Base-by-base conservation (phyloP, 1,140 invertebrate genomes). In the Solenopsis invicta region DNA sequence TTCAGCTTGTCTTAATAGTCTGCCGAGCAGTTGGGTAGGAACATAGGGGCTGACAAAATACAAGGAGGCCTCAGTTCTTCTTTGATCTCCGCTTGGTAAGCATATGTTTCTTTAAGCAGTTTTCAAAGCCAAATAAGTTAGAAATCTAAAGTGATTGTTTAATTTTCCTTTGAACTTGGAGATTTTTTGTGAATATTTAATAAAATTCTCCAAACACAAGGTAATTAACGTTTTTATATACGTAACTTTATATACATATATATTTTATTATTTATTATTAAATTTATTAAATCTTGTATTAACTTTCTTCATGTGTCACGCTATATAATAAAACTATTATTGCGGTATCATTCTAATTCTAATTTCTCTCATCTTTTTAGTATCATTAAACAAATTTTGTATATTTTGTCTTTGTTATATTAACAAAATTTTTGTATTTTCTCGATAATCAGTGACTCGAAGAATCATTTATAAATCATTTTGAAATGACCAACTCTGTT, bases 41-140 rank as follows among this genome's bases (percentile, higher is more conserved):
- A 50, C n/a, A 18, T 61, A 75, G 37, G 37, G 64, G n/a, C 45
- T 64, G 10, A 56, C 50, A 24, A 29, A 29, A 52, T 54, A 21
- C 18, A 50, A 21, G 29, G 52, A 64, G 13, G 54, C 66, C 52
- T 74, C 10, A 37, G 62, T 56, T 77, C 72, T 67, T 54, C 66
- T 85, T 71, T 29, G 45, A 81, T 74, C 56, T 18, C 16, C 34
- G 87, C 12, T 37, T 56, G 69, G 66, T 74, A 52, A 67, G 67
- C 87, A 54, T 13, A 41, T 61, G 54, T 82, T 74, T 24, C 18
- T 61, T 21, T 41, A 4, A 45, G 21, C 48, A n/a, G 34, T 54
- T 24, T 34, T 37, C 18, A 41, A 54, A 45, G 41, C 2, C n/a
- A 48, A 8, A 41, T 41, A 52, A 64, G 16, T 41, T 24, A 37